Conservation (phyloP, 2,113 vertebrate species). For the Catagonus wagneri region DNA sequence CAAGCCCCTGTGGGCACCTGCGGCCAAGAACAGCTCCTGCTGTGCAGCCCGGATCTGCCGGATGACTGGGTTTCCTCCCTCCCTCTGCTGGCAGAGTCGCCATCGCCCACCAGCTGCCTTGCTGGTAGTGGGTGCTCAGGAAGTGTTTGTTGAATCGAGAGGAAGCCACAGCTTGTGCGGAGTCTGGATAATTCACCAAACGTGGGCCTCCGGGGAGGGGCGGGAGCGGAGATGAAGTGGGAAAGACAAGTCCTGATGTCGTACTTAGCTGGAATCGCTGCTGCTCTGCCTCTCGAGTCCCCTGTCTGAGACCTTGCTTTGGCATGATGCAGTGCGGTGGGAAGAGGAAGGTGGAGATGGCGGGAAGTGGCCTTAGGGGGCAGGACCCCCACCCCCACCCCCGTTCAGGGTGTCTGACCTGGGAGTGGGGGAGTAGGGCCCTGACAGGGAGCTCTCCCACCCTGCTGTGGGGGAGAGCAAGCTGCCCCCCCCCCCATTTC, state of each 20-base stretch:
- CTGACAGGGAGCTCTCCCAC: not conserved
- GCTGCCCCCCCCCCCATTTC: not conserved
- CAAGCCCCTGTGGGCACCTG: not conserved
- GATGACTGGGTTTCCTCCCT: slow-evolving; percentile 47
- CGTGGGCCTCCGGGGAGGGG: slow-evolving; percentile 51
- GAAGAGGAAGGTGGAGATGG: not conserved
- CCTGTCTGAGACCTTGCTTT: not conserved
- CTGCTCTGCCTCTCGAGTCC: not conserved
- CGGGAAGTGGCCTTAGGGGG: slow-evolving; percentile 16
- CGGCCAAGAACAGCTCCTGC: slow-evolving; percentile 11
- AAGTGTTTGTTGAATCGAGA: slow-evolving; percentile 81
- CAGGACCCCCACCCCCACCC: not conserved
- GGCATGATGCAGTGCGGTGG: not conserved
- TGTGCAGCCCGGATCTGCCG: not conserved
- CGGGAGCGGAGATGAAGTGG: not conserved
- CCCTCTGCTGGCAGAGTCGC: slow-evolving; percentile 67
- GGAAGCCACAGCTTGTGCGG: slow-evolving; percentile 80
- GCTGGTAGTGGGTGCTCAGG: slow-evolving; percentile 75
- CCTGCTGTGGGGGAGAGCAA: not conserved
- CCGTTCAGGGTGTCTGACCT: not conserved
- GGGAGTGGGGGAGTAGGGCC: not conserved
- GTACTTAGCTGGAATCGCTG: not conserved
- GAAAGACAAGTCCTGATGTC: slow-evolving; percentile 42
- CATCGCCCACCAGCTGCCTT: slow-evolving; percentile 64
- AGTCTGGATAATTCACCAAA: slow-evolving; percentile 77